Conservation (phyloP, 2,797 vertebrate genomes). For the Dendrocincla fuliginosa region DNA sequence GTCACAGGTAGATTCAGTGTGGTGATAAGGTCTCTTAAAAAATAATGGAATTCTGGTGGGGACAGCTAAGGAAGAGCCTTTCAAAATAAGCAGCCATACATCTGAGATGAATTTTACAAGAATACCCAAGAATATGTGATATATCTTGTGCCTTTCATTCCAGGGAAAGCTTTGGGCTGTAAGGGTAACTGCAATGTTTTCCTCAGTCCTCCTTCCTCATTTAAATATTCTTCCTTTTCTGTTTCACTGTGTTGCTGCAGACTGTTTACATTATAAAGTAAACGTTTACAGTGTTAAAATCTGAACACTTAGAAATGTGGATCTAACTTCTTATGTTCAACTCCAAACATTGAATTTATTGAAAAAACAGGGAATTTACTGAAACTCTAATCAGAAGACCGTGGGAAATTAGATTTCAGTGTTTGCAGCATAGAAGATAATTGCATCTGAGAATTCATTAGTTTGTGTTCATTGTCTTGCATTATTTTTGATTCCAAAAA, state of each 20-base stretch:
- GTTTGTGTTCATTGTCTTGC: background rate
- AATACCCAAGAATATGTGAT: background rate
- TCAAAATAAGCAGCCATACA: background rate
- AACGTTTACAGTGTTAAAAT: background rate
- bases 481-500: constrained; percentile 30
- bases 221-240: background rate
- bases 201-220: background rate
- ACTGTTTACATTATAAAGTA: background rate
- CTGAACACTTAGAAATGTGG: background rate
- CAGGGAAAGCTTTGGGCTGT: background rate
- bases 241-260: background rate
- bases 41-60: background rate
- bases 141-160: background rate
- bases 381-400: background rate
- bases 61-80: background rate
- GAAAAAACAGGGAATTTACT: background rate
- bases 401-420: background rate
- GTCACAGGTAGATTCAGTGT: background rate
- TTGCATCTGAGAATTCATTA: background rate
- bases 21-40: background rate
- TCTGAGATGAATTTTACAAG: background rate
- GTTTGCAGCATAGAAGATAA: background rate
- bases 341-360: background rate
- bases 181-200: background rate
- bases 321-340: background rate